Conservation (phyloP, 2,888 invertebrate species). For the Hemistola chrysoprasaria region DNA sequence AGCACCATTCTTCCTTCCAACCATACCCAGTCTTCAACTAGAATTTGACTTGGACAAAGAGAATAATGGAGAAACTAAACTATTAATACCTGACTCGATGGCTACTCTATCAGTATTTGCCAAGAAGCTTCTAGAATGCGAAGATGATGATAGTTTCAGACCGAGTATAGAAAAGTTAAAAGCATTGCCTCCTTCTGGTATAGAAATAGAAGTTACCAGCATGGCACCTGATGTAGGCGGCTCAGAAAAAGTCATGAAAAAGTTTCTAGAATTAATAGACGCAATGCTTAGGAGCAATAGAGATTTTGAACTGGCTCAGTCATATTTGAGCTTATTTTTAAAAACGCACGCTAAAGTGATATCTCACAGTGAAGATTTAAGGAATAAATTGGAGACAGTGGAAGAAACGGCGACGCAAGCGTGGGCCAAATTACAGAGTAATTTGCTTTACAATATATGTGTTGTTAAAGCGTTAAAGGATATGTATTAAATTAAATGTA, state of each 20-base stretch:
- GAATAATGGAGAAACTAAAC: conserved; percentile 68
- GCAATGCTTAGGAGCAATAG: conserved; percentile 87
- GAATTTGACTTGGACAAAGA: conserved; percentile 88
- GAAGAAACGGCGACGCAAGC: conserved; percentile 81
- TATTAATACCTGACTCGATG: conserved; percentile 82
- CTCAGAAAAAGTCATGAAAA: conserved; percentile 85
- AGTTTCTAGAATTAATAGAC: conserved; percentile 89
- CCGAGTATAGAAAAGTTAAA: conserved; percentile 84
- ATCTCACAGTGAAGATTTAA: conserved; percentile 77
- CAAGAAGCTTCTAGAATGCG: conserved; percentile 81
- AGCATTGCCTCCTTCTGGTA: conserved; percentile 89
- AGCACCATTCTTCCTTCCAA: conserved; percentile 98
- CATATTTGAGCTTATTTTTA: conserved; percentile 93
- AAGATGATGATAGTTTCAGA: conserved; percentile 74
- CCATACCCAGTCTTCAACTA: conserved; percentile 90
- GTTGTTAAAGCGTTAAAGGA: conserved; percentile 89
- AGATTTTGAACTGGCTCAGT: conserved; percentile 95
- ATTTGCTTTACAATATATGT: conserved; percentile 88
- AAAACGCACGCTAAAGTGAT: conserved; percentile 88
- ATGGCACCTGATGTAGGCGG: conserved; percentile 89
- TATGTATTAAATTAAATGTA: conserved; percentile 51
- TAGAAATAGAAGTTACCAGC: conserved; percentile 93
- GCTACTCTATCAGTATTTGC: conserved; percentile 87
- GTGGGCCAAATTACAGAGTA: conserved; percentile 86
- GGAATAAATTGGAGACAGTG: conserved; percentile 78